Evolutionary conservation across 1,140 invertebrate genomes (phyloP), one percentile per base, ranked within the genome.

Genomic region (Dendrolimus kikuchii): DNA sequence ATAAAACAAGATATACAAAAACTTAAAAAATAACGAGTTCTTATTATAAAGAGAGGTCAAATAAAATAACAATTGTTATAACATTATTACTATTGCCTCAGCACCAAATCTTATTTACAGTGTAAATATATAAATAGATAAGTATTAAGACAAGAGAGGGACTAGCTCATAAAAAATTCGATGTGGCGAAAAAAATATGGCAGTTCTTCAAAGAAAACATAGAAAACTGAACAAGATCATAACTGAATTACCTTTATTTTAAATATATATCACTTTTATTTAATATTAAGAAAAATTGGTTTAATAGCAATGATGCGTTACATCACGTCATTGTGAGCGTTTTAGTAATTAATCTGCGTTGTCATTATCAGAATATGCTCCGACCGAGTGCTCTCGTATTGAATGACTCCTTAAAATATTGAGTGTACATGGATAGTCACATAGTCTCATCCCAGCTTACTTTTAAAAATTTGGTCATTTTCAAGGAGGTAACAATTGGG

Each of bases 111-210:
- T 45, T 65, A 68, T 56, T 38, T 63, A 70, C 60, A 67, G 60
- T 57, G 61, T 62, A 71, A 38, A 6, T 59, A 55, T 51, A 41
- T 52, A 49, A 36, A 49, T 38, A 54, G 8, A 38, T 40, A 59
- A 48, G 60, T 53, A n/a, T n/a, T n/a, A 51, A 66, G 60, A 73
- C 67, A 47, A 73, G 67, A 69, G 44, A 43, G 42, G 64, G 66
- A 72, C 66, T 72, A 72, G 69, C 57, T 45, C 5, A 51, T 38
- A 53, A 65, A 51, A 60, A 42, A 54, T 62, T 72, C 65, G 70
- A 64, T 64, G 64, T 65, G 42, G 53, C 58, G 57, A 68, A 62
- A 46, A 44, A 60, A 54, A 53, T 67, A 67, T 68, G 65, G 65
- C 65, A 49, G n/a, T 37, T 5, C 40, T 5, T 49, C 5, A n/a